phyloP scores from a whole-genome alignment of 2,797 vertebrate species.

The Telmatherina bonti region DNA sequence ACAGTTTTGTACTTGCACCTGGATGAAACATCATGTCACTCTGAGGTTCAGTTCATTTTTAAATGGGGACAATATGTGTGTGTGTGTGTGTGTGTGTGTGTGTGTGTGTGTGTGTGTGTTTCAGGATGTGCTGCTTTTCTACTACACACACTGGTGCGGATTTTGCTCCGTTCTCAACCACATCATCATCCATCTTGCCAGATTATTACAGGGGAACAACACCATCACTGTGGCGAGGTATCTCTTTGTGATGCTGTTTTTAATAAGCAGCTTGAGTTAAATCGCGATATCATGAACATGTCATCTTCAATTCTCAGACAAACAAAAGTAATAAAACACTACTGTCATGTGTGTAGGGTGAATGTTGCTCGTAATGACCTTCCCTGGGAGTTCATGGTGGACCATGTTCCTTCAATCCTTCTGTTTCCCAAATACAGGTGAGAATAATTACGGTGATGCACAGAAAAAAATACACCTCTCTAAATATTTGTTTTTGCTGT shows the following conservation, averaged over 20 bases:
- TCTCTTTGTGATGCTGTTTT: not conserved
- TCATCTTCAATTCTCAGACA: not conserved
- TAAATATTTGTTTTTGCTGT: not conserved
- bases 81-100: no score
- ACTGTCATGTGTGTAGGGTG: slow-evolving; percentile 80
- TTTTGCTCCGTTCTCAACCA: slow-evolving; percentile 83
- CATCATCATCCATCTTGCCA: slow-evolving; percentile 87
- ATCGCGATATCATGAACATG: not conserved
- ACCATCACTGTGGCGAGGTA: slow-evolving; percentile 91
- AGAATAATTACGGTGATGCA: slow-evolving; percentile 22
- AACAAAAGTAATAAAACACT: not conserved
- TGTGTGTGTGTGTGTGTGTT: no score
- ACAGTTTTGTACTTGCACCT: not conserved
- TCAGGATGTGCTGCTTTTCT: slow-evolving; percentile 90
- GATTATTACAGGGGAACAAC: slow-evolving; percentile 85
- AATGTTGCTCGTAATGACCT: slow-evolving; percentile 94
- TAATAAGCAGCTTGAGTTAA: no score
- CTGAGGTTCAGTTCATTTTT: not conserved
- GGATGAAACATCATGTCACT: not conserved
- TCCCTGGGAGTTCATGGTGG: slow-evolving; percentile 98
- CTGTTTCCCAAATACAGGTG: slow-evolving; percentile 94
- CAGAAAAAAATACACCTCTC: not conserved
- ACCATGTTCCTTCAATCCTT: slow-evolving; percentile 91
- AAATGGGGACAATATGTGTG: slow-evolving; percentile 4
- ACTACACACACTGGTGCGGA: slow-evolving; percentile 84